phyloP scores from a whole-genome alignment of 92 coral and sea anemone genomes.

The Meandrina meandrites region DNA sequence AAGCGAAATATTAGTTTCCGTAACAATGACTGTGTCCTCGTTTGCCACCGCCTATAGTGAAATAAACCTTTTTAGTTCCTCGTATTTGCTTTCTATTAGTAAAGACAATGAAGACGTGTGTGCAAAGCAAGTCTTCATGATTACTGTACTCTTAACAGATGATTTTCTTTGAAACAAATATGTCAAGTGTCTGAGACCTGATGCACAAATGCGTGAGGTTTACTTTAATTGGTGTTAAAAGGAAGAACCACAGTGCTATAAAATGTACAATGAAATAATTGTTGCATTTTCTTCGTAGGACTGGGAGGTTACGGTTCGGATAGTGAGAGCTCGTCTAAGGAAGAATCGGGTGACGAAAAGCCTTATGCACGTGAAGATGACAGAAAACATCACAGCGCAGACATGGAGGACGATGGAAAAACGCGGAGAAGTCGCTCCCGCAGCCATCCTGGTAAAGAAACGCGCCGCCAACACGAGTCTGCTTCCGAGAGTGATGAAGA shows the following conservation, averaged over 20 bases:
- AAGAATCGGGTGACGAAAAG: constrained; percentile 39
- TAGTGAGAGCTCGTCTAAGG: constrained; percentile 73
- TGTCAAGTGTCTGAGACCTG: background rate
- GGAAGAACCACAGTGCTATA: background rate
- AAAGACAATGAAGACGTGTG: background rate
- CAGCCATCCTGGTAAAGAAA: constrained; percentile 41
- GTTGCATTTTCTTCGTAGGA: constrained; percentile 50
- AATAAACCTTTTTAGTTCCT: background rate
- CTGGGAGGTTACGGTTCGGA: constrained; percentile 92
- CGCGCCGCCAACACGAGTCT: constrained; percentile 20
- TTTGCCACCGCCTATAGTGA: too few relatives aligned
- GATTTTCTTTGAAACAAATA: background rate
- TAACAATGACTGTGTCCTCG: too few relatives aligned
- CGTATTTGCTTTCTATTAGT: background rate
- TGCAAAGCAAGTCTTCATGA: background rate
- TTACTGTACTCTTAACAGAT: background rate
- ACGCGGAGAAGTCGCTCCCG: constrained; percentile 58
- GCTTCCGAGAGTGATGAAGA: constrained; percentile 32
- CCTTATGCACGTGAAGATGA: constrained; percentile 33
- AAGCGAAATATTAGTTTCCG: too few relatives aligned
- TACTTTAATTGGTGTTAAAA: background rate
- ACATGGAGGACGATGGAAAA: constrained; percentile 34
- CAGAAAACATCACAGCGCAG: constrained; percentile 52
- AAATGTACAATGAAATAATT: background rate
- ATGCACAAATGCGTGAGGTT: background rate